Evolutionary conservation across 2,113 vertebrate genomes (phyloP).

Genomic region (Odocoileus virginianus): DNA sequence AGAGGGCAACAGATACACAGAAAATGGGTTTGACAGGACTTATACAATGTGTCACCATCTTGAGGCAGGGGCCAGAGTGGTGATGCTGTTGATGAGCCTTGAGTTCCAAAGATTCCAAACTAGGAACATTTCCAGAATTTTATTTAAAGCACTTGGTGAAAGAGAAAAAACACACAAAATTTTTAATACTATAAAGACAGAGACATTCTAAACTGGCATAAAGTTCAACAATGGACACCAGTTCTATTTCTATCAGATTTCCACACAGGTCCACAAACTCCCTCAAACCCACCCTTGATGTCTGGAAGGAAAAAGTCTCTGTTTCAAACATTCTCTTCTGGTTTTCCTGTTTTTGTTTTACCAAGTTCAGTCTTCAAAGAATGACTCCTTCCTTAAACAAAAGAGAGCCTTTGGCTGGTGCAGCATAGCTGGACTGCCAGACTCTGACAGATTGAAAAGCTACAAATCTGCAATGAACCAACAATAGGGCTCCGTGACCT

Average conservation of each 20-base stretch:
- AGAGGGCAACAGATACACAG: constrained; percentile 55
- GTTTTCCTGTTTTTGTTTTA: constrained; percentile 39
- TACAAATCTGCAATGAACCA: constrained; percentile 39
- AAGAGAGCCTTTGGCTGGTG: constrained; percentile 31
- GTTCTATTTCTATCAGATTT: not conserved
- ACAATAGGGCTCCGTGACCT: constrained; percentile 45
- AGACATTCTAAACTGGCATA: not conserved
- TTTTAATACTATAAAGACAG: not conserved
- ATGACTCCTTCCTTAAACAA: constrained; percentile 34
- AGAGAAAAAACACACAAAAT: not conserved
- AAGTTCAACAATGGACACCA: not conserved
- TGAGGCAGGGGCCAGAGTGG: not conserved
- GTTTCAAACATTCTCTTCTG: not conserved
- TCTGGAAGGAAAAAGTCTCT: not conserved
- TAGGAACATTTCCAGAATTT: not conserved
- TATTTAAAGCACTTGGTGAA: not conserved
- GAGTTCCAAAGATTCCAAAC: not conserved
- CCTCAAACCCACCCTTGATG: not conserved
- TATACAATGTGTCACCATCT: not conserved
- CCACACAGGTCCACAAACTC: not conserved
- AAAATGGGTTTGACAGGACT: constrained; percentile 24
- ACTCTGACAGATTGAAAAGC: constrained; percentile 28
- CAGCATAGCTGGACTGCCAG: constrained; percentile 33
- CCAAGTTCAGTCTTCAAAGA: constrained; percentile 33
- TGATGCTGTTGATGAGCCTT: not conserved